phyloP scores from a whole-genome alignment of 2,797 vertebrate genomes.

The Trichosurus vulpecula region DNA sequence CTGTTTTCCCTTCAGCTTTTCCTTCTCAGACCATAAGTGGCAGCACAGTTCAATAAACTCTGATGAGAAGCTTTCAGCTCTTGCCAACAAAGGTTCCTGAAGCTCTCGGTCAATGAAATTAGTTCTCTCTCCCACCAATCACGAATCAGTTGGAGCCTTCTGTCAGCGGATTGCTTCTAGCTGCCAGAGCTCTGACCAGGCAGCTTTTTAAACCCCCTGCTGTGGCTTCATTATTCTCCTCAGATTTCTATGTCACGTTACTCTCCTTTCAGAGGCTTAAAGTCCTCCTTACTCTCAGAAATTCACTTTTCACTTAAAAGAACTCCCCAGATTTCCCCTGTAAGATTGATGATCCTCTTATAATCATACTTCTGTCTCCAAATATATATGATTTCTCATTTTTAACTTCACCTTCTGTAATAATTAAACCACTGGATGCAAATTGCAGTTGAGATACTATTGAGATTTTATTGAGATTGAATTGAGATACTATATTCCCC shows the following conservation, averaged over 20 bases:
- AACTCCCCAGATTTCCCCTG: background rate
- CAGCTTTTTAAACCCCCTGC: background rate
- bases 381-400: background rate
- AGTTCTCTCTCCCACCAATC: background rate
- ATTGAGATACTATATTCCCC: background rate
- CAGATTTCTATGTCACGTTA: background rate
- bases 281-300: background rate
- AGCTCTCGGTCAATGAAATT: background rate
- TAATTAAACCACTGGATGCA: background rate
- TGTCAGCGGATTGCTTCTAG: background rate
- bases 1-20: background rate
- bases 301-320: background rate
- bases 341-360: background rate
- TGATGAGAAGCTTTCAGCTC: background rate
- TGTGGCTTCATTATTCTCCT: background rate
- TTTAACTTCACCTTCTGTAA: background rate
- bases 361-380: background rate
- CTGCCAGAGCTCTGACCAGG: background rate
- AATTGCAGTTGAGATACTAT: background rate
- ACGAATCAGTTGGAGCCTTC: background rate
- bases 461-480: background rate
- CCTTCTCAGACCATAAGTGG: background rate
- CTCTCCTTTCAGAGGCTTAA: background rate
- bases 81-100: background rate
- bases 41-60: background rate